Evolutionary conservation across 2,113 vertebrate species (phyloP), one percentile per base, ranked within the genome.

Genomic region (Tupaia chinensis): DNA sequence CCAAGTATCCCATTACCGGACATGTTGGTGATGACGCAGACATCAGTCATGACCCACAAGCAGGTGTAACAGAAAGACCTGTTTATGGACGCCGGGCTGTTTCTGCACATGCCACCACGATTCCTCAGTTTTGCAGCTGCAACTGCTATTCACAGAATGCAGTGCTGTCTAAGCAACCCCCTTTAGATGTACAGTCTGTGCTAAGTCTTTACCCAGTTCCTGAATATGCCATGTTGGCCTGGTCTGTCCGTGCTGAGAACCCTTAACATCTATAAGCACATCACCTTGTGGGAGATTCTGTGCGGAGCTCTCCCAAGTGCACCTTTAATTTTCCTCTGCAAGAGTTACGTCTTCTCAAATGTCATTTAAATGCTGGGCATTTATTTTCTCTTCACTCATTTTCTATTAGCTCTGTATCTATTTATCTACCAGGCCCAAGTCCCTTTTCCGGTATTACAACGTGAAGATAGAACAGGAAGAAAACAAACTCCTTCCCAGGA

Each of bases 71-170:
- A 69, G 54, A 79, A 73, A 95, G 91, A 83, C 77, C 82, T 89
- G 23, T 60, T 93, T 83, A 29, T 17, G 77, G 83, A 77, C 93
- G 91, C 60, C 5, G 17, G 69, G 32, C 63, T 44, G 73, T 82
- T 93, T 96, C 74, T 54, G 68, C 70, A 80, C 27, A 82, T n/a
- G 74, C 56, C 72, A 11, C 63, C 32, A 63, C 2, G 13, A 79
- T 76, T 61, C 70, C 78, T 85, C 65, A 72, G 69, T 60, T 93
- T 89, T 84, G 87, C 83, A 94, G 89, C 79, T 96, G 94, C 79
- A 17, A 54, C 56, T 69, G 61, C 79, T 95, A 25, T 89, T 80
- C 4, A 1, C 58, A 94, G 91, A 87, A 77, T 44, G 72, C 54
- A 8, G 73, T 94, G 78, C n/a, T 95, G 32, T 82, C 91, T 82